phyloP scores from a whole-genome alignment of 2,113 vertebrate genomes.

The cattle (Bos taurus) region DNA sequence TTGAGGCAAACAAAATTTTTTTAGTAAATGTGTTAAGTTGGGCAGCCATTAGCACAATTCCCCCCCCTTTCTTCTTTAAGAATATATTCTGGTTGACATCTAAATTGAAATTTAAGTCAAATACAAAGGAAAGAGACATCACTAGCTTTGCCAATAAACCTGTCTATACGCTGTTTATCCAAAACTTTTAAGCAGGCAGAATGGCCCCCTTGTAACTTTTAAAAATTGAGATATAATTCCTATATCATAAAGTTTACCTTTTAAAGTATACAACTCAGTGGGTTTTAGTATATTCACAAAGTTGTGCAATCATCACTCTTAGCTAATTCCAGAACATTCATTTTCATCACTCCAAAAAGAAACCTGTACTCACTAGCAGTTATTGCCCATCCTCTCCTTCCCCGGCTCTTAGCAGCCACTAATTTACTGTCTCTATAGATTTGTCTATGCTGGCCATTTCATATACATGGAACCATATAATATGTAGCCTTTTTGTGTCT shows the following conservation, averaged over 20 bases:
- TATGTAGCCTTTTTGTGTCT: neutral
- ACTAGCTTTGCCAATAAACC: neutral
- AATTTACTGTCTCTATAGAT: neutral
- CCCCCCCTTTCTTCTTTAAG: neutral
- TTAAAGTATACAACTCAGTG: neutral
- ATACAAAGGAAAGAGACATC: neutral
- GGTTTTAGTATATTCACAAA: neutral
- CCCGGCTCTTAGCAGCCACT: too few relatives aligned
- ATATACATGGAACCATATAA: neutral
- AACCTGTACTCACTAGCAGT: neutral
- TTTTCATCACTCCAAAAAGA: neutral
- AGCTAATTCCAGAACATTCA: neutral
- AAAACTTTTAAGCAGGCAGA: neutral
- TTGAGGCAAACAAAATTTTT: neutral
- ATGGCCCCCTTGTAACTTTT: neutral
- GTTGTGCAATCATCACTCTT: neutral
- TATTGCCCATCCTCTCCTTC: neutral
- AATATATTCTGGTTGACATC: constrained; percentile 16
- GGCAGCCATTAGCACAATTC: neutral
- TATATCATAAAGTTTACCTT: neutral
- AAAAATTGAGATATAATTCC: neutral
- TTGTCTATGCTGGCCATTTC: neutral
- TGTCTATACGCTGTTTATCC: neutral
- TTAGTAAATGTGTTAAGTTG: neutral
- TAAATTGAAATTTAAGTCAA: constrained; percentile 30